A percentile compares a stretch with the other conserved stretches of the same genome.
These are phyloP conservation scores for Falco peregrinus DNA, from an alignment of 2,797 vertebrate genomes.

Conservation along the genomic window DNA sequence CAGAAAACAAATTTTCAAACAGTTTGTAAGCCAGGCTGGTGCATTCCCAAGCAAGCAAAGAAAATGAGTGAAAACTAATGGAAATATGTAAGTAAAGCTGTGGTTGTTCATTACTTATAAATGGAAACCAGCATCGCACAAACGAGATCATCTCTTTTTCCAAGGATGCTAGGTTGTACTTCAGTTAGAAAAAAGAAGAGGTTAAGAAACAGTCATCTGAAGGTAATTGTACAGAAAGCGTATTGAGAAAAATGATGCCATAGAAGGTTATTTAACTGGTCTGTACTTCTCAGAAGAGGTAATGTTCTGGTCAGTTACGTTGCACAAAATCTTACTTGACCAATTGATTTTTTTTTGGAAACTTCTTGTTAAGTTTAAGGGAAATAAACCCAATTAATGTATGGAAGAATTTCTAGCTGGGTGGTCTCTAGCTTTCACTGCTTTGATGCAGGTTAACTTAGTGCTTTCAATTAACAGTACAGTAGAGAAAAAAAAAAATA, in stretches of 20 bases:
- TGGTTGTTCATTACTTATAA: background rate
- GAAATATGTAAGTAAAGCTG: background rate
- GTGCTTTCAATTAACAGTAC: background rate
- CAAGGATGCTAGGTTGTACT: background rate
- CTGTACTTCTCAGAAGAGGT: background rate
- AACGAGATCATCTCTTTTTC: background rate
- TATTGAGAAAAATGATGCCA: too few relatives aligned
- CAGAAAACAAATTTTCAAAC: background rate
- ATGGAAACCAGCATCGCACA: fast-evolving
- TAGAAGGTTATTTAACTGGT: too few relatives aligned
- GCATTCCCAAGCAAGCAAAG: background rate
- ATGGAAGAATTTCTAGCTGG: background rate
- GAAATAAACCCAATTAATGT: background rate
- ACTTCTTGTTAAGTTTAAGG: background rate
- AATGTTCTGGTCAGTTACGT: fast-evolving
- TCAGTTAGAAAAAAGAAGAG: background rate
- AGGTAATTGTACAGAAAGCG: background rate
- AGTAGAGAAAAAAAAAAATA: background rate
- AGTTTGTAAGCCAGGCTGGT: background rate
- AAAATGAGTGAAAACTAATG: background rate
- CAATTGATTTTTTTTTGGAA: background rate
- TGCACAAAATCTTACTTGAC: background rate
- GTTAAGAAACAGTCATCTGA: background rate
- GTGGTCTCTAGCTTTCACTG: background rate
- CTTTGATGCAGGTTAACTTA: background rate